Percentiles rank a stretch among this genome's conserved stretches.
Evolutionary conservation across 1,140 invertebrate species (phyloP).

Genomic region (Nephotettix cincticeps): DNA sequence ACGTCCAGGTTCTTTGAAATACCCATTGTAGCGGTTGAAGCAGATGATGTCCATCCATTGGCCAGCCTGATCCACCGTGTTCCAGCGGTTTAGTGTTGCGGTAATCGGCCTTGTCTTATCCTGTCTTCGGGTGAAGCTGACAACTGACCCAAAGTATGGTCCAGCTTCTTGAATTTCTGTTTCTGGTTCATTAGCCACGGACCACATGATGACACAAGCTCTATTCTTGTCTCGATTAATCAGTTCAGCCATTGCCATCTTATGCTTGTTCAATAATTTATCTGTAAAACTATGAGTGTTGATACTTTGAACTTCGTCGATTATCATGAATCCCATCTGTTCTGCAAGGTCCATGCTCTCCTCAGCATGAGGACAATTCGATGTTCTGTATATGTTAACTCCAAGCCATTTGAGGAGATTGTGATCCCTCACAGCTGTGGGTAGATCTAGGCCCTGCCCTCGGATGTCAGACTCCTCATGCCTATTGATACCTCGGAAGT

Average conservation of each 20-base stretch:
- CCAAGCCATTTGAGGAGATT: constrained; percentile 95
- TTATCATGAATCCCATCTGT: constrained; percentile 90
- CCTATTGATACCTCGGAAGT: constrained; percentile 91
- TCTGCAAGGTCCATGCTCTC: constrained; percentile 96
- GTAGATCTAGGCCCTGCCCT: constrained; percentile 86
- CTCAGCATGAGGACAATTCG: constrained; percentile 98
- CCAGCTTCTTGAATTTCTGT: constrained; percentile 65
- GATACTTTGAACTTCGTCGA: constrained; percentile 94
- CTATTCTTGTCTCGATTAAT: constrained; percentile 91
- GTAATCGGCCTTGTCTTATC: constrained; percentile 45
- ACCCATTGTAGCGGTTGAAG: constrained; percentile 92
- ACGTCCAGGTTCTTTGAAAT: constrained; percentile 86
- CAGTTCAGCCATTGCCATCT: constrained; percentile 78
- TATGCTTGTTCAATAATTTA: constrained; percentile 75
- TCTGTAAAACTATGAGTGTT: constrained; percentile 73
- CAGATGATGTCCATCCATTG: constrained; percentile 85
- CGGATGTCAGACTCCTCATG: constrained; percentile 93
- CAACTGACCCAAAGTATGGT: constrained; percentile 69
- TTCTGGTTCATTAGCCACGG: constrained; percentile 90
- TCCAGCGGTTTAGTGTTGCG: constrained; percentile 43
- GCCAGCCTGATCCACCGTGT: constrained; percentile 47
- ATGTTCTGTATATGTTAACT: constrained; percentile 93
- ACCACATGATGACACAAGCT: constrained; percentile 95
- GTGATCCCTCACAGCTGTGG: constrained; percentile 87
- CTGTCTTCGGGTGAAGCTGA: constrained; percentile 39